Conservation (phyloP, 2,888 invertebrate species). For the Sericinus montela region DNA sequence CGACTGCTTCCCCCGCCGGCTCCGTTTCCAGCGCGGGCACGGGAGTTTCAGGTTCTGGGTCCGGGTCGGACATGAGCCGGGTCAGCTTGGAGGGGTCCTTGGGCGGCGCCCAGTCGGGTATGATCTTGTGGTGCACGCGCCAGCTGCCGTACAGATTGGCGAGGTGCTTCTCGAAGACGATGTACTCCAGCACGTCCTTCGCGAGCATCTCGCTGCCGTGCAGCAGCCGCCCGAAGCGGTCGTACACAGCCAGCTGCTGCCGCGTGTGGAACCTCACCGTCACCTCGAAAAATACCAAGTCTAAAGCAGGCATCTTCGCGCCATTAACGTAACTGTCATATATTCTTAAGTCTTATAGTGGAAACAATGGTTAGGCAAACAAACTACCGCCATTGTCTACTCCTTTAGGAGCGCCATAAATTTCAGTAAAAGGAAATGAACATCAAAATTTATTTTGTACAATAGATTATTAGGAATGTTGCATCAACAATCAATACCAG, state of each 20-base stretch:
- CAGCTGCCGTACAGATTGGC: constrained; percentile 93
- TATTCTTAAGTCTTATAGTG: no score
- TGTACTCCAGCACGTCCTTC: constrained; percentile 97
- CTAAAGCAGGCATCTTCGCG: no score
- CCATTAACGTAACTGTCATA: no score
- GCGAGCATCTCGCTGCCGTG: constrained; percentile 94
- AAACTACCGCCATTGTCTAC: no score
- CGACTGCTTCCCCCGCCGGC: constrained; percentile 17
- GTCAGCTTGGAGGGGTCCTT: constrained; percentile 82
- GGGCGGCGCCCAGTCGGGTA: constrained; percentile 91
- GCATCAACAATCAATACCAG: no score
- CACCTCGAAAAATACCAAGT: constrained; percentile 45
- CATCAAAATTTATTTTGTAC: no score
- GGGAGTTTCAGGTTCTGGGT: constrained; percentile 36
- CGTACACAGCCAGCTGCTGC: constrained; percentile 95
- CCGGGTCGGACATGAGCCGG: constrained; percentile 46
- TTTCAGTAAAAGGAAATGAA: no score
- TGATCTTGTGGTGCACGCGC: constrained; percentile 96
- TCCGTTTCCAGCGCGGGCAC: neutral
- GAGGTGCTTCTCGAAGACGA: constrained; percentile 98
- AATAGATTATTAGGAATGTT: no score
- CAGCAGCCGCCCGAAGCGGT: constrained; percentile 96
- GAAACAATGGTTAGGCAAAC: no score
- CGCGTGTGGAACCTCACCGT: constrained; percentile 95
- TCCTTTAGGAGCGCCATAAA: no score